Percentiles rank a stretch among this genome's conserved stretches.
These are phyloP conservation scores for Solenopsis fugax DNA, from an alignment of 1,140 invertebrate species.

Conservation along the genomic window DNA sequence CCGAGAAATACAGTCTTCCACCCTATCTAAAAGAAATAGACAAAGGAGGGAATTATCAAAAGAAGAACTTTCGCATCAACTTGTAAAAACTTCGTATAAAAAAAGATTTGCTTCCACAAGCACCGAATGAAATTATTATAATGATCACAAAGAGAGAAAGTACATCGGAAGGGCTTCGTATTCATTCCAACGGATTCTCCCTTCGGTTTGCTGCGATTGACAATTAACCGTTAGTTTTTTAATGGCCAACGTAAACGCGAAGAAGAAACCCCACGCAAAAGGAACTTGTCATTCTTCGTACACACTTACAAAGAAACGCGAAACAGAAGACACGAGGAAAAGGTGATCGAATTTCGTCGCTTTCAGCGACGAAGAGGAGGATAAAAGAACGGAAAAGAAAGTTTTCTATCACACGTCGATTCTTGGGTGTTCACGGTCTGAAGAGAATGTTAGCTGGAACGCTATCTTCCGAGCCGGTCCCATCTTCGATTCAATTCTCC, in stretches of 20 bases:
- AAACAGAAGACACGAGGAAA: neutral
- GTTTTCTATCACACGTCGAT: conserved; percentile 15
- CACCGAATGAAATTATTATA: neutral
- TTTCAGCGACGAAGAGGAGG: neutral
- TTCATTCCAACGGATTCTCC: neutral
- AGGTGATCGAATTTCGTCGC: conserved; percentile 12
- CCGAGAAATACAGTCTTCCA: neutral
- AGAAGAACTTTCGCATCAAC: neutral
- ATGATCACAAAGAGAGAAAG: conserved; percentile 6
- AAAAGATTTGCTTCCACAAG: neutral
- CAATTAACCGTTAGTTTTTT: conserved; percentile 10
- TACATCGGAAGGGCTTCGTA: neutral
- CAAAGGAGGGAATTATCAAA: neutral
- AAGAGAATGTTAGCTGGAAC: neutral
- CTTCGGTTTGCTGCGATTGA: neutral
- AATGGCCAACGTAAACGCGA: neutral
- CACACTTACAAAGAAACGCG: neutral
- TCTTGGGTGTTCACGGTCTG: neutral
- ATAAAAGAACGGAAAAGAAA: neutral
- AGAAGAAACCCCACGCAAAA: neutral
- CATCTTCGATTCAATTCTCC: conserved; percentile 61
- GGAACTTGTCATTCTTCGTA: neutral
- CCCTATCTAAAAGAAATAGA: neutral
- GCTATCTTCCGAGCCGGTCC: conserved; percentile 19
- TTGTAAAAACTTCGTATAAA: neutral